Conservation (phyloP, 2,797 vertebrate genomes). For the Helicolenus hilgendorfi region DNA sequence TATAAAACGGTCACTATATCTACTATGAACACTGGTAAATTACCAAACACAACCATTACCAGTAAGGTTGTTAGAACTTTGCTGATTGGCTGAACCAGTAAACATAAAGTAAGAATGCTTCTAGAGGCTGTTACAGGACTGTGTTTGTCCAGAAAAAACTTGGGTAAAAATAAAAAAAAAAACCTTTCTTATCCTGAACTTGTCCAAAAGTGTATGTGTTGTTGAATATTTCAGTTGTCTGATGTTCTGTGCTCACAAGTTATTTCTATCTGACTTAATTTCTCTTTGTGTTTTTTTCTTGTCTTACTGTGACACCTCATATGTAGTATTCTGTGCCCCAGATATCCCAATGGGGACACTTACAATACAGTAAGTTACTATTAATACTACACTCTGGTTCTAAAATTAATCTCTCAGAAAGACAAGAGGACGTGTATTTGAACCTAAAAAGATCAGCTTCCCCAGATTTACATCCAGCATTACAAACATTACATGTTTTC, state of each 20-base stretch:
- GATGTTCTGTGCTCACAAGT: not conserved
- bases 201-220: not conserved
- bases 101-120: not conserved
- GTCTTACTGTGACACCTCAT: slow-evolving; percentile 16
- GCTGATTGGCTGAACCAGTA: not conserved
- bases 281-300: slow-evolving; percentile 16
- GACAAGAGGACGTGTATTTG: not conserved
- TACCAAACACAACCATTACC: not conserved
- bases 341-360: slow-evolving; percentile 34
- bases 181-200: not conserved
- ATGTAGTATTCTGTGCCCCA: slow-evolving; percentile 28
- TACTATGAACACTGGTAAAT: not conserved
- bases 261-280: slow-evolving; percentile 21
- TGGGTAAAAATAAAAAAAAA: not conserved
- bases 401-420: slow-evolving; percentile 26
- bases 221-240: not conserved
- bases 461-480: slow-evolving; percentile 2
- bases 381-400: slow-evolving; percentile 49
- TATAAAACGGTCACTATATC: no score
- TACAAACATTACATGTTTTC: not conserved
- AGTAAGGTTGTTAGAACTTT: not conserved
- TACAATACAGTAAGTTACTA: slow-evolving; percentile 37
- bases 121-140: not conserved
- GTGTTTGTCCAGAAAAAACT: not conserved
- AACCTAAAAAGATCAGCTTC: slow-evolving; percentile 11